phyloP scores from a whole-genome alignment of 1,140 invertebrate genomes.

The Drosophila mojavensis region DNA sequence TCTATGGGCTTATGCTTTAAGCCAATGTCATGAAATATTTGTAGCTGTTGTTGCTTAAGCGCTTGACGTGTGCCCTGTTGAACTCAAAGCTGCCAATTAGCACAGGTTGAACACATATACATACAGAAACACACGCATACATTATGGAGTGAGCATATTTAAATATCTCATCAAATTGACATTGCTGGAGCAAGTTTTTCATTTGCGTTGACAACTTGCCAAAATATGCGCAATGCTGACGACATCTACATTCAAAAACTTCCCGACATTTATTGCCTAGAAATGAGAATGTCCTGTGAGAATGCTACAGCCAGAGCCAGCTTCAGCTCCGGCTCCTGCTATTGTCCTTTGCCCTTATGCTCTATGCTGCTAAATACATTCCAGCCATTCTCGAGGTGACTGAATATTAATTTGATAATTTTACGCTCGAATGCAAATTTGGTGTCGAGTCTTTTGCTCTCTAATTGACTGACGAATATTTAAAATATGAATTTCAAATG shows the following conservation, averaged over 20 bases:
- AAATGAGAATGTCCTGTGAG: slow-evolving; percentile 10
- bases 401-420: slow-evolving; percentile 82
- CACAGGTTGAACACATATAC: slow-evolving; percentile 38
- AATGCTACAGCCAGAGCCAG: neutral
- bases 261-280: slow-evolving; percentile 67
- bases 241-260: slow-evolving; percentile 42
- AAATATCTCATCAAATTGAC: slow-evolving; percentile 72
- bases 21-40: slow-evolving; percentile 18
- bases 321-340: neutral
- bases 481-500: slow-evolving; percentile 80
- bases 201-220: slow-evolving; percentile 73
- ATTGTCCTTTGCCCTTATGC: neutral
- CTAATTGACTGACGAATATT: slow-evolving; percentile 80
- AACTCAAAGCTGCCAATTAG: slow-evolving; percentile 66
- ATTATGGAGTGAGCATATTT: slow-evolving; percentile 38
- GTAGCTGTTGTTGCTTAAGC: neutral
- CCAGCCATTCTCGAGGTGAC: slow-evolving; percentile 37
- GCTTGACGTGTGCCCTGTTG: slow-evolving; percentile 45
- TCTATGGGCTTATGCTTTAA: neutral
- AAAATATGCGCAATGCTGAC: slow-evolving; percentile 54
- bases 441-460: slow-evolving; percentile 76
- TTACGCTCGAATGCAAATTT: slow-evolving; percentile 78
- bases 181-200: slow-evolving; percentile 64
- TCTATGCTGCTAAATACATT: neutral
- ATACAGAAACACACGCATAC: slow-evolving; percentile 3